Percentiles rank a stretch among this genome's conserved stretches.
phyloP scores from a whole-genome alignment of 2,797 vertebrate species.

The Anisognathus igniventris region DNA sequence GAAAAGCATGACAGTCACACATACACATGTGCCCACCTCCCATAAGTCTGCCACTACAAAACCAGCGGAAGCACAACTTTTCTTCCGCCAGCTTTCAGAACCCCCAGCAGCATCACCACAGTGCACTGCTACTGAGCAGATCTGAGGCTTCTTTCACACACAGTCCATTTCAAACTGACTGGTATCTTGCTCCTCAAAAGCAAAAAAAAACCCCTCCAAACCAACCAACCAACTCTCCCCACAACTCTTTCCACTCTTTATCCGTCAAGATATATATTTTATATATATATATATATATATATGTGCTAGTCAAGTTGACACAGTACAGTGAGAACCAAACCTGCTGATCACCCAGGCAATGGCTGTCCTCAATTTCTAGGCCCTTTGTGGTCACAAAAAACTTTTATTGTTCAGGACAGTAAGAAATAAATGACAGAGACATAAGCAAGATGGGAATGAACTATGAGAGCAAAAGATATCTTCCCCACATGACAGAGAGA shows the following conservation, averaged over 20 bases:
- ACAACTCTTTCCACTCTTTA: neutral
- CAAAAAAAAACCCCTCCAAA: neutral
- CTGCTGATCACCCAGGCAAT: neutral
- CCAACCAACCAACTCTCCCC: fast-evolving
- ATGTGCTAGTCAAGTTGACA: neutral
- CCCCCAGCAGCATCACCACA: neutral
- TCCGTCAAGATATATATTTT: neutral
- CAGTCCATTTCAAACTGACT: neutral
- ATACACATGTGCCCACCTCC: neutral
- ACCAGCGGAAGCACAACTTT: neutral
- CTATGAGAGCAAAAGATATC: neutral
- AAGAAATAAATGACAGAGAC: neutral
- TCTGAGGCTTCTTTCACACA: neutral
- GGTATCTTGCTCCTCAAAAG: neutral
- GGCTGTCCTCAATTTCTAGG: neutral
- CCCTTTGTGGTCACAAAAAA: neutral
- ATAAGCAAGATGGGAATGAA: neutral
- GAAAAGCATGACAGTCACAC: neutral
- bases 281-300: neutral
- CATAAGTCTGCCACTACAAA: neutral
- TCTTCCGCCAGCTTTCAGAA: neutral
- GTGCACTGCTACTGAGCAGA: neutral
- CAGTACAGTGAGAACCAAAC: neutral
- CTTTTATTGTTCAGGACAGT: neutral
- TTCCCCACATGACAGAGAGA: neutral